These are phyloP conservation scores for Lytechinus pictus DNA, from an alignment of 35 echinoderm and acorn worm species.

Conservation along the genomic window DNA sequence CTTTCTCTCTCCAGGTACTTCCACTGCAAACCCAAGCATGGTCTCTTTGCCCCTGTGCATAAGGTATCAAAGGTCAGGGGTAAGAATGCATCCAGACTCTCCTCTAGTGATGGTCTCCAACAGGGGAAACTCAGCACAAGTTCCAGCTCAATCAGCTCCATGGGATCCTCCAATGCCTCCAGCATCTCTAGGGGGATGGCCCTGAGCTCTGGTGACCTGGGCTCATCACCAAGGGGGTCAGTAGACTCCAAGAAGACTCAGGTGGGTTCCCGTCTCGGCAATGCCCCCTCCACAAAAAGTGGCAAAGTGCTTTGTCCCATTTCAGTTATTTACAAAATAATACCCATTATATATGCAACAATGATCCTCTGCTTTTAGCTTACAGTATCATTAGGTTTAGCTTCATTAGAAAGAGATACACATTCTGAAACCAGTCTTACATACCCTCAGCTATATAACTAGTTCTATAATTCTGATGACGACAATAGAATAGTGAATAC, in stretches of 20 bases:
- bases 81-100: slow-evolving; percentile 53
- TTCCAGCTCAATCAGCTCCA: slow-evolving; percentile 93
- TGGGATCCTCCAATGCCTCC: slow-evolving; percentile 85
- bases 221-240: slow-evolving; percentile 36
- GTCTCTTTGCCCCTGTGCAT: slow-evolving; percentile 95
- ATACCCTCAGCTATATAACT: too few species aligned
- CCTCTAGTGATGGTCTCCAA: slow-evolving; percentile 2
- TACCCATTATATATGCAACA: not conserved
- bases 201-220: slow-evolving; percentile 42
- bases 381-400: too few species aligned
- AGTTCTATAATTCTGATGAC: too few species aligned
- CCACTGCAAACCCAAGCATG: slow-evolving; percentile 90
- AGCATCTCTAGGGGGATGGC: slow-evolving; percentile 62
- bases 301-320: not conserved
- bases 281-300: not conserved
- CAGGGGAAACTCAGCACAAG: slow-evolving; percentile 83
- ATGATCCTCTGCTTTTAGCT: too few species aligned
- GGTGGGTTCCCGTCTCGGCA: not conserved
- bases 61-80: slow-evolving; percentile 88
- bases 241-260: slow-evolving; percentile 57
- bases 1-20: slow-evolving; percentile 73
- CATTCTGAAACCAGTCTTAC: too few species aligned
- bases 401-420: too few species aligned
- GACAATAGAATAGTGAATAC: too few species aligned
- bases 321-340: not conserved